Evolutionary conservation across 2,888 invertebrate species (phyloP).

Genomic region (Choreutis nemorana): DNA sequence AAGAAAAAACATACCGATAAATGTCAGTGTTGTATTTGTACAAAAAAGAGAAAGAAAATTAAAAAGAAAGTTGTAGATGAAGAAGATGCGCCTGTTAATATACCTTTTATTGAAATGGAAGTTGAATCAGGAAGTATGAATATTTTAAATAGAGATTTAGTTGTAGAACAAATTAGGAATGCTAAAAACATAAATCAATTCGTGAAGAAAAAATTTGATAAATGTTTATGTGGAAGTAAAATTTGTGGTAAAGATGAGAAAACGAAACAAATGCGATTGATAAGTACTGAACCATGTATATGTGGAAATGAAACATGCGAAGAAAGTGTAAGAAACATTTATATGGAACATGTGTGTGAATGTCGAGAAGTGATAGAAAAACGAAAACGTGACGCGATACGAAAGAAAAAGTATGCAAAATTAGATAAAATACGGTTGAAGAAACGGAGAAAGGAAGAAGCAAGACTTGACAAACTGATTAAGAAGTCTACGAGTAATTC

Average conservation of each 20-base stretch:
- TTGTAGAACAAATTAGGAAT: constrained; percentile 5
- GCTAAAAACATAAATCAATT: too few species aligned
- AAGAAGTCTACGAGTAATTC: background rate
- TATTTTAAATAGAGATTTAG: constrained; percentile 14
- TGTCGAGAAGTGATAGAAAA: constrained; percentile 6
- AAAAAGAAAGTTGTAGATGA: constrained; percentile 10
- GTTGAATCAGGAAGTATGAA: constrained; percentile 11
- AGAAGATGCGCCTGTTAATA: constrained; percentile 8
- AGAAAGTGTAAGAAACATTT: constrained; percentile 7
- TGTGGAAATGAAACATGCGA: constrained; percentile 16
- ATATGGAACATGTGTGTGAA: background rate
- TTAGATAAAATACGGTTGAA: constrained; percentile 7
- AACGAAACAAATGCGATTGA: constrained; percentile 1
- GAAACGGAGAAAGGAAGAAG: constrained; percentile 4
- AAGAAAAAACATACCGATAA: constrained; percentile 4
- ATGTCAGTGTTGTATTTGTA: constrained; percentile 9
- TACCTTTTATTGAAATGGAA: constrained; percentile 9
- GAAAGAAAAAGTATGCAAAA: constrained; percentile 10
- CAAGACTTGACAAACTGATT: background rate
- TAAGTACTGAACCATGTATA: constrained; percentile 8
- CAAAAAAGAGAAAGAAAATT: constrained; percentile 3
- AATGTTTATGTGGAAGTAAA: background rate
- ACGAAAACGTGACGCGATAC: constrained; percentile 8
- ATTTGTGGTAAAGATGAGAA: constrained; percentile 9
- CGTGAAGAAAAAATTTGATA: background rate